Conservation (phyloP, 1,140 invertebrate species). For the Platyscapa corneri region DNA sequence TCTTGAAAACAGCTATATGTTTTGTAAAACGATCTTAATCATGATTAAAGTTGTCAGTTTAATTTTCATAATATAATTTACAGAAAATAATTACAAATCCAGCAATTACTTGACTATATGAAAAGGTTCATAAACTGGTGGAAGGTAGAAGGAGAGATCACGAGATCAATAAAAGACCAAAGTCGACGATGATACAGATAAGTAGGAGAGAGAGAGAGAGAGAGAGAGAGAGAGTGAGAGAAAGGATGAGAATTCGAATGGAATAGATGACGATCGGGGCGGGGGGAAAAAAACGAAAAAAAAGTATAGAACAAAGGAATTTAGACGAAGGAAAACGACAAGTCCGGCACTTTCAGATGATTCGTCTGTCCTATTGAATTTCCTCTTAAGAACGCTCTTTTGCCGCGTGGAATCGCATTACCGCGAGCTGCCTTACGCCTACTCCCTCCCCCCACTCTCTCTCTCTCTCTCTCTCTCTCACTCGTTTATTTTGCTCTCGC, state of each 20-base stretch:
- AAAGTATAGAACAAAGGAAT: slow-evolving; percentile 10
- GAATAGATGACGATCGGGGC: neutral
- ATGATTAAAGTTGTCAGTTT: too few species aligned
- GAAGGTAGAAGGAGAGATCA: neutral
- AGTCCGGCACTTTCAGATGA: slow-evolving; percentile 42
- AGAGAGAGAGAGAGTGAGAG: neutral
- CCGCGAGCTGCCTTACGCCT: neutral
- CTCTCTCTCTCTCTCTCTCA: neutral
- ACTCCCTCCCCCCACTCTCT: neutral
- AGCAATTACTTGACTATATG: neutral
- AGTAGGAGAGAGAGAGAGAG: neutral
- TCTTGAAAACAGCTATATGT: too few species aligned
- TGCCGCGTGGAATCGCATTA: slow-evolving; percentile 41
- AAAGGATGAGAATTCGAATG: neutral
- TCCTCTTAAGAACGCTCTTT: slow-evolving; percentile 40
- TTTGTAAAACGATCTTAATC: too few species aligned
- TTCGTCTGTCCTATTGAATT: slow-evolving; percentile 44
- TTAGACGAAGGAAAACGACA: slow-evolving; percentile 3
- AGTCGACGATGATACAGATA: neutral
- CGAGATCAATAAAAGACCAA: slow-evolving; percentile 25
- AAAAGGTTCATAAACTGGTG: neutral
- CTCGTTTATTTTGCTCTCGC: neutral
- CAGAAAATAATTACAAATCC: neutral
- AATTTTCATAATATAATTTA: neutral
- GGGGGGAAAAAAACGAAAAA: neutral